Evolutionary conservation across 2,888 invertebrate species (phyloP).

Genomic region (Laothoe populi): DNA sequence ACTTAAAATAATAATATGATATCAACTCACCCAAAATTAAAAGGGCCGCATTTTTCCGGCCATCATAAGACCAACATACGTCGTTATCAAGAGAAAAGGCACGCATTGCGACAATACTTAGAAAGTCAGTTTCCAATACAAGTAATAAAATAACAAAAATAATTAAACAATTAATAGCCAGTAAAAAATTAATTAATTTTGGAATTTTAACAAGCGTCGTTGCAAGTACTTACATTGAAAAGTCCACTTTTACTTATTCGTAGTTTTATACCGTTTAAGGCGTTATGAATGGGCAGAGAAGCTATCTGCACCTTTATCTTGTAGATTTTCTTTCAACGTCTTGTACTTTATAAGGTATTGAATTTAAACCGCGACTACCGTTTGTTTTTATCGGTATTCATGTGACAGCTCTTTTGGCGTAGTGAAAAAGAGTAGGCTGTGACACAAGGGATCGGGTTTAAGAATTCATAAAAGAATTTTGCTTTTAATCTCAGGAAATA

Average conservation of each 20-base stretch:
- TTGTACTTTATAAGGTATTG: not conserved
- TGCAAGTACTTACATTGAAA: constrained; percentile 3
- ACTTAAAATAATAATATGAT: too few species aligned
- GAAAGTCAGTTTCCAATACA: constrained; percentile 5
- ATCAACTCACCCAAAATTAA: too few species aligned
- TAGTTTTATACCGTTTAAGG: not conserved
- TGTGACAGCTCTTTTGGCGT: not conserved
- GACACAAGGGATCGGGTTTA: too few species aligned
- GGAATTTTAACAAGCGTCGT: constrained; percentile 12
- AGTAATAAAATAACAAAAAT: not conserved
- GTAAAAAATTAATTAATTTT: constrained; percentile 19
- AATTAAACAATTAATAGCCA: constrained; percentile 16
- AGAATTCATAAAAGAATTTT: too few species aligned
- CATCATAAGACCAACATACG: not conserved
- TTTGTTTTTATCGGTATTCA: not conserved
- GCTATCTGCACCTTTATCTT: not conserved
- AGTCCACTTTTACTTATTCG: constrained; percentile 8
- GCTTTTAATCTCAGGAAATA: too few species aligned
- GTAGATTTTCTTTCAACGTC: not conserved
- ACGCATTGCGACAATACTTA: constrained; percentile 3
- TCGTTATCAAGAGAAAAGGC: constrained; percentile 1
- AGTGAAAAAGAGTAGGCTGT: too few species aligned
- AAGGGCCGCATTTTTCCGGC: not conserved
- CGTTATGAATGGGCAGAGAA: not conserved
- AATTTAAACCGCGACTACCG: not conserved